A percentile compares a stretch with the other conserved stretches of the same genome.
phyloP scores from a whole-genome alignment of 2,797 vertebrate genomes.

The Fratercula arctica region DNA sequence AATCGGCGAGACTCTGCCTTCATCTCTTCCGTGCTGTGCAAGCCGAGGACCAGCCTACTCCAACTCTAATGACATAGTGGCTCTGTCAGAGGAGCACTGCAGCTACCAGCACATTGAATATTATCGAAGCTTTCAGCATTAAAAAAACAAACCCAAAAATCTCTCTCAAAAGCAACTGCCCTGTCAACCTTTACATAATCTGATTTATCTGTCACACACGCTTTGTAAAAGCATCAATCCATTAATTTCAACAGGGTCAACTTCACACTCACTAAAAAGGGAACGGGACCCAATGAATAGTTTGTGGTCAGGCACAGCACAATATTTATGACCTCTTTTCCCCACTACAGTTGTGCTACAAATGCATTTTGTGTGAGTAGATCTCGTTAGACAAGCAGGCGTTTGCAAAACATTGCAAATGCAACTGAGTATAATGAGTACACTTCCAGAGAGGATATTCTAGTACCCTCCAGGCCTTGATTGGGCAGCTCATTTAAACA shows the following conservation, averaged over 20 bases:
- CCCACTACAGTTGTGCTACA: background rate
- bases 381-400: background rate
- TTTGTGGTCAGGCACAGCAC: background rate
- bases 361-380: background rate
- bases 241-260: background rate
- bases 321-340: background rate
- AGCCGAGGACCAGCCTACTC: background rate
- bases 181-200: background rate
- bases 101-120: background rate
- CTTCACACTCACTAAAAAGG: background rate
- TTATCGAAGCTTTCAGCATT: background rate
- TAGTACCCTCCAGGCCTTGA: constrained; percentile 5
- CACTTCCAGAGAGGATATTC: constrained; percentile 27
- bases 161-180: background rate
- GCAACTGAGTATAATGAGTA: constrained; percentile 1
- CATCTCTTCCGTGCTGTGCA: background rate
- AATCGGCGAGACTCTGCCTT: background rate
- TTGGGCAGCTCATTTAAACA: constrained; percentile 36
- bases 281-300: background rate
- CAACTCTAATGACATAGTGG: accelerated
- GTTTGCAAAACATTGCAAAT: background rate
- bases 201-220: background rate
- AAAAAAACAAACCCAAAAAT: background rate
- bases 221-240: background rate
- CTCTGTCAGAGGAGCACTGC: background rate